Base-by-base conservation (phyloP, 2,797 vertebrate genomes). In the Austrolebias charrua region DNA sequence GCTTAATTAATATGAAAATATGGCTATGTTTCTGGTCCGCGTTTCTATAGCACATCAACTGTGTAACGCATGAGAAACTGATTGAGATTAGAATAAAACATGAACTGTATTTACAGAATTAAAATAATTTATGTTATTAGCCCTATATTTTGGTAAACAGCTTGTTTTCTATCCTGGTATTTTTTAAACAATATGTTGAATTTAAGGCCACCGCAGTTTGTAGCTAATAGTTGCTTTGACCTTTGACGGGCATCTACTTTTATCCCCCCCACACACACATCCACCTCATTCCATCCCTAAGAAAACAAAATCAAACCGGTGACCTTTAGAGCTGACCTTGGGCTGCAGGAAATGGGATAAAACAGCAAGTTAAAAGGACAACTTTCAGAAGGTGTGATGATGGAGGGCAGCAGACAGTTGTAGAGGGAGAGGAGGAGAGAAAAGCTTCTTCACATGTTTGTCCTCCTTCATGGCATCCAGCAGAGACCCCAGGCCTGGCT, bases 1-100 rank as follows among this genome's bases (percentile, higher is more conserved):
- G 71, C 80, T 80, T 89, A 90, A 89, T 91, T 89, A 85, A 90
- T 86, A 78, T 50, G 55, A 56, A 73, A 71, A 79, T 82, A 53
- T 55, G 67, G 58, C 19, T 2, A 56, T 40, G 73, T 40, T 53
- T 60, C 62, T 47, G 68, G 60, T 33, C 66, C 50, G 69, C 60
- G 19, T 18, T 63, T 70, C 42, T 49, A 49, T 55, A 16, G 61
- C 16, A 44, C 74, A 76, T 24, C 55, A 71, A 66, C 65, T 52
- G 46, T 72, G 44, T 11, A 65, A 76, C 53, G 66, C 29, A 38
- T 3, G 62, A 73, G 63, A 71, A 78, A 73, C 55, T 80, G 67
- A 69, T 70, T 43, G 56, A 38, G 16, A 71, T 68, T 69, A 50
- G 40, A 58, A 46, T 10, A 38, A 38, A 9, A 38, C 9, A 38